A percentile compares a stretch with the other conserved stretches of the same genome.
Evolutionary conservation across 2,797 vertebrate species (phyloP).

Genomic region (Mormyrus proboscirostris): DNA sequence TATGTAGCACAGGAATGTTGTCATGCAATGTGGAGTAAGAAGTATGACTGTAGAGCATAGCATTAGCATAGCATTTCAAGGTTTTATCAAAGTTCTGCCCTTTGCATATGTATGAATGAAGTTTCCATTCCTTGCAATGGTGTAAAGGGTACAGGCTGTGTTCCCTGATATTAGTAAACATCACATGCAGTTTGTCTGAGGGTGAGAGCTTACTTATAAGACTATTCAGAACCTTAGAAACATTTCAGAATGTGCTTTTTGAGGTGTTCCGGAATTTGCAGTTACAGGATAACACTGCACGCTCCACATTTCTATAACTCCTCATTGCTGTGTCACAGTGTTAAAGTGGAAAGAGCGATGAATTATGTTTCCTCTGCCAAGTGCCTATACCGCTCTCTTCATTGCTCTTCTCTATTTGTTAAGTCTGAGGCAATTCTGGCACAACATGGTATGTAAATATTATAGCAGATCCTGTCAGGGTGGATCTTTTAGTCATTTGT

Average conservation of each 20-base stretch:
- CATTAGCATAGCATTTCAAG: neutral
- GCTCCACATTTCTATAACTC: neutral
- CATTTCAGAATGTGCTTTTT: neutral
- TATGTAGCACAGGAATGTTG: neutral
- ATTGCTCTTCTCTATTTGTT: constrained; percentile 50
- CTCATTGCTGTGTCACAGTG: neutral
- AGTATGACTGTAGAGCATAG: neutral
- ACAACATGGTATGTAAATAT: constrained; percentile 79
- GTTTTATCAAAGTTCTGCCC: neutral
- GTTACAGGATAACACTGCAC: neutral
- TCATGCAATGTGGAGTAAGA: neutral
- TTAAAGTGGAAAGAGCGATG: neutral
- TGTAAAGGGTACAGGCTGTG: neutral
- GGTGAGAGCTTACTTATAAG: neutral
- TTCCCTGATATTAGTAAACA: neutral
- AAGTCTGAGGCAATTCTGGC: constrained; percentile 68
- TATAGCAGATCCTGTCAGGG: constrained; percentile 65
- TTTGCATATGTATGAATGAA: neutral
- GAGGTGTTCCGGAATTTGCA: neutral
- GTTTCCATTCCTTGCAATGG: neutral
- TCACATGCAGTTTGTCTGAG: neutral
- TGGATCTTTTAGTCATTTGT: constrained; percentile 1
- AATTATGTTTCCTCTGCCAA: neutral
- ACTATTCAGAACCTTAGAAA: neutral
- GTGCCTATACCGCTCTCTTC: neutral